A percentile compares a stretch with the other conserved stretches of the same genome.
Evolutionary conservation across 37 sponge, comb jelly and placozoan genomes (phyloP).

Genomic region (Diacarnus erythraeanus): DNA sequence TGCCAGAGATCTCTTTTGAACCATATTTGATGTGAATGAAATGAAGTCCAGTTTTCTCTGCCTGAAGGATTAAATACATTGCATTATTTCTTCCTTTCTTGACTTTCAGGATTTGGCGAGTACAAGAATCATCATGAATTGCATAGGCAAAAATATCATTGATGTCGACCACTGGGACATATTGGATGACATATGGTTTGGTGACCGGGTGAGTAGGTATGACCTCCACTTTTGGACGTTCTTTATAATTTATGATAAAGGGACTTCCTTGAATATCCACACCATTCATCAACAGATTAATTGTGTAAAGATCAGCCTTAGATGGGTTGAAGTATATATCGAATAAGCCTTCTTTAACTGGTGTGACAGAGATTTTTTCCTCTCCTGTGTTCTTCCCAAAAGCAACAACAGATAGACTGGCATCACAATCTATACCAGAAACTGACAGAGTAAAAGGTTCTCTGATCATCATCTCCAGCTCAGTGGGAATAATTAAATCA

Average conservation of each 20-base stretch:
- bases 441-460: conserved; percentile 5
- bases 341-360: conserved; percentile 3
- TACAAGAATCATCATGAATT: conserved; percentile 36
- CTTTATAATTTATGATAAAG: conserved; percentile 3
- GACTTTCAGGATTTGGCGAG: conserved; percentile 25
- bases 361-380: not conserved
- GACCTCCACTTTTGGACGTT: not conserved
- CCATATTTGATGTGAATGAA: conserved; percentile 35
- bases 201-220: conserved; percentile 7
- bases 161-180: conserved; percentile 16
- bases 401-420: conserved; percentile 11
- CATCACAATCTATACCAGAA: not conserved
- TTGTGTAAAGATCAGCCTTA: conserved; percentile 31
- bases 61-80: conserved; percentile 8
- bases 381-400: conserved; percentile 40
- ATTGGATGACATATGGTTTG: conserved; percentile 25
- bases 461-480: conserved; percentile 9
- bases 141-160: conserved; percentile 44
- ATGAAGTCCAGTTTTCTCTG: conserved; percentile 28
- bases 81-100: conserved; percentile 15
- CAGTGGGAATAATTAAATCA: not conserved
- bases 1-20: conserved; percentile 51
- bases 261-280: conserved; percentile 17
- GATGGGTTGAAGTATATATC: conserved; percentile 28
- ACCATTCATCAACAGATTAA: conserved; percentile 19